phyloP scores from a whole-genome alignment of 2,797 vertebrate species.

The Tokudaia tokunoshimensis region DNA sequence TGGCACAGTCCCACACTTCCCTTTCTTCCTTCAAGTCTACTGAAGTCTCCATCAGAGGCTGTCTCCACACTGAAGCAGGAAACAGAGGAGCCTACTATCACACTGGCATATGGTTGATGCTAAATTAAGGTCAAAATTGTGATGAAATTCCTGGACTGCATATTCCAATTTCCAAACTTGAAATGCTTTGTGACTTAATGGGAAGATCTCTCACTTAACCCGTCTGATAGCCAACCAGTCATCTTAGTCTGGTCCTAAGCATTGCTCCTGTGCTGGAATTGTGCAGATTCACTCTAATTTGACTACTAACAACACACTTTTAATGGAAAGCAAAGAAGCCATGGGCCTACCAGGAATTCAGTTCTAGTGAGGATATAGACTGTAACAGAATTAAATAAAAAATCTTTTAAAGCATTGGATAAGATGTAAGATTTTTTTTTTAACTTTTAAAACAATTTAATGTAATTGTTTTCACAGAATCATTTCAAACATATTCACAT shows the following conservation, averaged over 20 bases:
- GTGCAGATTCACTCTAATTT: rapidly evolving
- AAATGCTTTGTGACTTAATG: not conserved
- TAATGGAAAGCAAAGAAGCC: not conserved
- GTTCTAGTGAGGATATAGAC: not conserved
- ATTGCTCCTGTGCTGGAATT: not conserved
- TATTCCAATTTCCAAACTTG: conserved; percentile 35
- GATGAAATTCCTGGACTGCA: not conserved
- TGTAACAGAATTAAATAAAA: not conserved
- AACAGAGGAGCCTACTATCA: not conserved
- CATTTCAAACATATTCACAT: conserved; percentile 15
- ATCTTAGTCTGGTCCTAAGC: not conserved
- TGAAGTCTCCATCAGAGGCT: not conserved
- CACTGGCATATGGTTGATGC: no score
- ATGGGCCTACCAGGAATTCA: not conserved
- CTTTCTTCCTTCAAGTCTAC: not conserved
- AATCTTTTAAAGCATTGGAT: conserved; percentile 2
- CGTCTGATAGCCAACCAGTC: not conserved
- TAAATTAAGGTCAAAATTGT: conserved; percentile 10
- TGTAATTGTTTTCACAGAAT: conserved; percentile 37
- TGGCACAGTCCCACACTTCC: rapidly evolving
- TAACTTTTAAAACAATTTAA: conserved; percentile 35
- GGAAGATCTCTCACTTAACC: not conserved
- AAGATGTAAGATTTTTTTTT: conserved; percentile 3
- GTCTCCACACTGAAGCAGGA: not conserved
- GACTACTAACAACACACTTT: not conserved